A percentile compares a stretch with the other conserved stretches of the same genome.
Conservation (phyloP, 2,888 invertebrate species). For the Onchidella celtica region DNA sequence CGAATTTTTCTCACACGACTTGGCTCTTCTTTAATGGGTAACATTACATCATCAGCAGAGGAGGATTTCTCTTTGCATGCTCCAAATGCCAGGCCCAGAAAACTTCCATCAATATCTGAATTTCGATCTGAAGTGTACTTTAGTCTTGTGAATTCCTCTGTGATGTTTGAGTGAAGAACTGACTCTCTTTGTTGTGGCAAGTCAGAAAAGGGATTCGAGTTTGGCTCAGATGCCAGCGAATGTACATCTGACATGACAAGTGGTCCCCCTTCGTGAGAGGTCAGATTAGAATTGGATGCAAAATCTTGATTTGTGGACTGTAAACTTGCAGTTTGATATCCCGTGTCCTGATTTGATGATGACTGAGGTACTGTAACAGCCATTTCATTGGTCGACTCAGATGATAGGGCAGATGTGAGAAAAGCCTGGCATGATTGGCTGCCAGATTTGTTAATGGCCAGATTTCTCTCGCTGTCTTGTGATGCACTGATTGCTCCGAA, state of each 20-base stretch:
- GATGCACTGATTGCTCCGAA: slow-evolving; percentile 50
- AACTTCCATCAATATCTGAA: slow-evolving; percentile 17
- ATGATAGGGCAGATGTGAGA: slow-evolving; percentile 1
- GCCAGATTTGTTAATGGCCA: neutral
- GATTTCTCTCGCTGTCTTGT: slow-evolving; percentile 9
- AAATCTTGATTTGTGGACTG: slow-evolving; percentile 57
- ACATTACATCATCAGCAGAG: slow-evolving; percentile 22
- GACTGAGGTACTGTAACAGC: slow-evolving; percentile 23
- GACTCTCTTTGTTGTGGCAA: neutral
- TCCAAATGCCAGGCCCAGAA: slow-evolving; percentile 5
- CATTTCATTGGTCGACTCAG: slow-evolving; percentile 35
- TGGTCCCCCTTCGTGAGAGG: neutral
- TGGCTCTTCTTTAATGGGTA: neutral
- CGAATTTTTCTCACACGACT: slow-evolving; percentile 38
- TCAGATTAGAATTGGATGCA: slow-evolving; percentile 2
- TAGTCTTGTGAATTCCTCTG: neutral
- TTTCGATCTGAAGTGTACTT: slow-evolving; percentile 6
- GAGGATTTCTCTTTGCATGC: slow-evolving; percentile 26
- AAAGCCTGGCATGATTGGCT: neutral
- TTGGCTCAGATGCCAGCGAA: neutral
- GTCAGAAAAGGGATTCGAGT: neutral
- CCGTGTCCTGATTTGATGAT: slow-evolving; percentile 74
- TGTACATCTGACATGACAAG: too few relatives aligned
- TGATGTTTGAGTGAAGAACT: neutral
- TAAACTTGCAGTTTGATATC: slow-evolving; percentile 75